Percentiles rank a stretch among this genome's conserved stretches.
Conservation (phyloP, 1,140 invertebrate species). For the Formica selysi region DNA sequence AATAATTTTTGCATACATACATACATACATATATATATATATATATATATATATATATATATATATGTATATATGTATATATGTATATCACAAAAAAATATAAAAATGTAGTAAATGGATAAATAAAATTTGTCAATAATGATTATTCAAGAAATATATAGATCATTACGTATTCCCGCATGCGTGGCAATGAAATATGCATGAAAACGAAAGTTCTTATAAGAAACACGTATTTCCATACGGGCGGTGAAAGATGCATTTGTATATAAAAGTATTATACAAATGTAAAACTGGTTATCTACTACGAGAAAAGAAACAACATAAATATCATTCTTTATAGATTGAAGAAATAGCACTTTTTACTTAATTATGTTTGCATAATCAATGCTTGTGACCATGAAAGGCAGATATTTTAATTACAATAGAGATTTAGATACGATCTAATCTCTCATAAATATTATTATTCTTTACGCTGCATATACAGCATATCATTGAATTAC, state of each 20-base stretch:
- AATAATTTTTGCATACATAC: not conserved
- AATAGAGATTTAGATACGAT: conserved; percentile 14
- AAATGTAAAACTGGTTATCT: conserved; percentile 21
- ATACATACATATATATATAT: too few relatives aligned
- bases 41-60: too few relatives aligned
- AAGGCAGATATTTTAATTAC: not conserved
- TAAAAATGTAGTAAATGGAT: not conserved
- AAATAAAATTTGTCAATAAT: conserved; percentile 7
- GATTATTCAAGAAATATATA: conserved; percentile 15
- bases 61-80: too few relatives aligned
- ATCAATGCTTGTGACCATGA: not conserved
- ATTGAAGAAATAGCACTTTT: not conserved
- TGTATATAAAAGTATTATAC: not conserved
- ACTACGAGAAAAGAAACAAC: not conserved
- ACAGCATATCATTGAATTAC: not conserved
- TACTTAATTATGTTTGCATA: not conserved
- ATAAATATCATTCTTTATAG: not conserved
- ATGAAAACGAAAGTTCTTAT: conserved; percentile 28
- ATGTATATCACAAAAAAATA: not conserved
- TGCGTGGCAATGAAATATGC: not conserved
- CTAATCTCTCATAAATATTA: not conserved
- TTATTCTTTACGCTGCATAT: not conserved
- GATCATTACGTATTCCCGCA: not conserved
- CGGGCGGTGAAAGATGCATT: conserved; percentile 1
- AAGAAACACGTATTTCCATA: conserved; percentile 16